Percentiles rank a stretch among this genome's conserved stretches.
Evolutionary conservation across 2,797 vertebrate genomes (phyloP).

Genomic region (Vultur gryphus): DNA sequence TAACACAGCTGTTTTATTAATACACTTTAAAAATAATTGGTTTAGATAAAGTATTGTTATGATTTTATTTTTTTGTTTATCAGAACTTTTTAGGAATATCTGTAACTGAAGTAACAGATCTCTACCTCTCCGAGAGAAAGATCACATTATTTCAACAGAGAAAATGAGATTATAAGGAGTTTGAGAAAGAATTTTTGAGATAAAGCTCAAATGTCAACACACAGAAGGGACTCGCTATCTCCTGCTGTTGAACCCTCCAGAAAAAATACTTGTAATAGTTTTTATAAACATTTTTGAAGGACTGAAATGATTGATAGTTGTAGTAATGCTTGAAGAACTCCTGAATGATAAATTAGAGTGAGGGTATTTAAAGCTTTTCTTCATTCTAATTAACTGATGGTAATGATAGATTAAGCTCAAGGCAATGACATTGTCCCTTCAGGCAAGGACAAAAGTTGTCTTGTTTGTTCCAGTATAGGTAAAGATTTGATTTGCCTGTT

Average conservation of each 20-base stretch:
- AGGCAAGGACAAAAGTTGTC: constrained; percentile 68
- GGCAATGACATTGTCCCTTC: constrained; percentile 73
- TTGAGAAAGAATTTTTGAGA: not conserved
- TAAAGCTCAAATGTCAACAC: constrained; percentile 27
- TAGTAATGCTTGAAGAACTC: constrained; percentile 72
- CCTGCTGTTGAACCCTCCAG: not conserved
- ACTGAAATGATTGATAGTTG: constrained; percentile 68
- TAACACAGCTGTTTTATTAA: not conserved
- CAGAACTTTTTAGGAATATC: not conserved
- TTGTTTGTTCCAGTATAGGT: constrained; percentile 61
- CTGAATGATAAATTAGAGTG: constrained; percentile 75
- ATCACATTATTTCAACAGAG: not conserved
- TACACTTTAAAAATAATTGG: not conserved
- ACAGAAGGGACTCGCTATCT: not conserved
- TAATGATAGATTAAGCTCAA: constrained; percentile 81
- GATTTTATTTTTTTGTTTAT: not conserved
- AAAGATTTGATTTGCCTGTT: constrained; percentile 60
- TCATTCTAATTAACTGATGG: constrained; percentile 82
- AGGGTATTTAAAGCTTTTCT: constrained; percentile 74
- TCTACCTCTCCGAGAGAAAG: not conserved
- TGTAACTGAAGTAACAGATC: not conserved
- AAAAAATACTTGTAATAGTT: not conserved
- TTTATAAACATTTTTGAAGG: constrained; percentile 44
- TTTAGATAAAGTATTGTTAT: not conserved
- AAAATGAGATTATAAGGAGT: not conserved